Base-by-base conservation (phyloP, 2,797 vertebrate species). In the Argya squamiceps region DNA sequence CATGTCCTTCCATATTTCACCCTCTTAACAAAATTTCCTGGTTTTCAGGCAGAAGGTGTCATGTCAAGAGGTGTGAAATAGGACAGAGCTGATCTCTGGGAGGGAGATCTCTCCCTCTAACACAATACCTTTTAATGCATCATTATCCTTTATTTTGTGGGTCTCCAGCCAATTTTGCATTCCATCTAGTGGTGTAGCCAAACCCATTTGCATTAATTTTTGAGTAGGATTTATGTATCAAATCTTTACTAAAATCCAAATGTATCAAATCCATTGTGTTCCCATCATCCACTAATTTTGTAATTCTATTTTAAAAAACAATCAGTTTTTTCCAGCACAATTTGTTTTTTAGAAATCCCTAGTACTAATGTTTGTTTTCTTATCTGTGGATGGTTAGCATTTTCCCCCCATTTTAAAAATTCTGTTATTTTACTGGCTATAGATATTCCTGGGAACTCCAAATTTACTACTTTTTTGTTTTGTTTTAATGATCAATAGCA, bases 201-300 rank as follows among this genome's bases (percentile, higher is more conserved):
- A 86, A 74, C 73, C 88, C 92, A 93, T 96, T 65, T 84, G 59
- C 95, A 92, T 90, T 96, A 81, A 93, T 95, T 97, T 97, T 94
- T 92, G 44, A 89, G 70, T 70, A 79, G 95, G 93, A 92, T 96
- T 96, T 96, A 77, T 85, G 44, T 91, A 92, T 87, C 92, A 96
- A 70, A 82, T 94, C 92, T 96, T 92, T 91, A 83, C 68, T 92
- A 90, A 97, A 96, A 95, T 95, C 65, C 63, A 63, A 93, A 84
- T 59, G 39, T 87, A 96, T 91, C 80, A 91, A 94, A 94, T 91
- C 84, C 84, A 77, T 64, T 2, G 0, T 92, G 67, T 89, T 92
- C 67, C 70, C 44, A 82, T 96, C 74, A 82, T 88, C 80, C 88
- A 94, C 90, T 96, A 77, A 93, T 96, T 97, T 94, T 82, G 67